Percentiles rank a stretch among this genome's conserved stretches.
These are phyloP conservation scores for Clarias magur DNA, from an alignment of 2,113 vertebrate genomes.

Conservation along the genomic window DNA sequence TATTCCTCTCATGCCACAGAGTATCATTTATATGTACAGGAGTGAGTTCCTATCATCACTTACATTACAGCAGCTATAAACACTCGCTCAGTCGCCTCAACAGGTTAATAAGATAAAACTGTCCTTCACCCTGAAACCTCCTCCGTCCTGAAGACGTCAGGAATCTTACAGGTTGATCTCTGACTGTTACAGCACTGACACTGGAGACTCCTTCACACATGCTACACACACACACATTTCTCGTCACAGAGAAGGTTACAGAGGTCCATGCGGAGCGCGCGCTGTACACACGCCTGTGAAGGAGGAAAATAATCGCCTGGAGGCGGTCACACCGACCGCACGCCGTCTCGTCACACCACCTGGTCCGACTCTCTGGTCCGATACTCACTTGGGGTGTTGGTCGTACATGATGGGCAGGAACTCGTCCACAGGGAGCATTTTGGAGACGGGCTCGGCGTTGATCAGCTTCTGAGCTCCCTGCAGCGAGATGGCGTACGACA, in stretches of 20 bases:
- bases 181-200: neutral
- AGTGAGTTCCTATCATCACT: neutral
- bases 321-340: neutral
- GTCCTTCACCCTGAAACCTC: neutral
- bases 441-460: slow-evolving; percentile 83
- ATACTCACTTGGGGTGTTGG: slow-evolving; percentile 90
- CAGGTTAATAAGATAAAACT: no score
- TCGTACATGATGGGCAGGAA: slow-evolving; percentile 97
- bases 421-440: slow-evolving; percentile 95
- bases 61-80: neutral
- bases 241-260: neutral
- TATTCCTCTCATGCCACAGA: neutral
- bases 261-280: neutral
- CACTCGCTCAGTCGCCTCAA: no score
- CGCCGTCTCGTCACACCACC: neutral
- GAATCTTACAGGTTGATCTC: neutral
- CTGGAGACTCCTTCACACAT: neutral
- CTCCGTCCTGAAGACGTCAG: neutral
- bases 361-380: neutral
- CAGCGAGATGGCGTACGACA: slow-evolving; percentile 86
- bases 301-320: neutral
- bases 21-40: neutral
- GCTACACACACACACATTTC: neutral
- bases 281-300: neutral
- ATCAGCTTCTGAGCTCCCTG: slow-evolving; percentile 88